phyloP scores from a whole-genome alignment of 2,113 vertebrate species.

The Laterallus jamaicensis region DNA sequence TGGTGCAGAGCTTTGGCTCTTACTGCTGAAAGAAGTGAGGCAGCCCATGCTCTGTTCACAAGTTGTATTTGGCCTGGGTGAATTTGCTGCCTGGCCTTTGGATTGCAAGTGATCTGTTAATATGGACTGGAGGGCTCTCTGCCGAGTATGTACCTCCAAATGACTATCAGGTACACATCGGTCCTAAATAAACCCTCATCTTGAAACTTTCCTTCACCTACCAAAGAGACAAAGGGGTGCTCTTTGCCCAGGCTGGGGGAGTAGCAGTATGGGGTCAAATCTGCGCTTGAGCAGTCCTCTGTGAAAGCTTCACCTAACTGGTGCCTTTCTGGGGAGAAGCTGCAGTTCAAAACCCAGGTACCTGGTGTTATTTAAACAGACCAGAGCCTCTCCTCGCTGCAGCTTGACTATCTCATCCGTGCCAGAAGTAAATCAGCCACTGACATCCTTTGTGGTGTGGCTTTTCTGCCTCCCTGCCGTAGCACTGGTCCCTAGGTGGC shows the following conservation, averaged over 20 bases:
- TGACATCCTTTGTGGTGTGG: background rate
- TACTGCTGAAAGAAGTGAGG: background rate
- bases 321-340: background rate
- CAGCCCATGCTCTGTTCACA: background rate
- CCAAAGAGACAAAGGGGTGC: background rate
- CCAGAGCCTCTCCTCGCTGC: background rate
- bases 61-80: background rate
- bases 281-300: background rate
- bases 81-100: background rate
- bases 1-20: background rate
- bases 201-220: background rate
- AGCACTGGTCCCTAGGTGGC: conserved; percentile 13
- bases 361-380: background rate
- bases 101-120: background rate
- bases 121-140: background rate
- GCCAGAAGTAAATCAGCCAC: background rate
- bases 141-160: background rate
- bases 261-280: background rate
- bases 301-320: background rate
- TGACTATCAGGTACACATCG: background rate
- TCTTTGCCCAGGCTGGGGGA: background rate
- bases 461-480: background rate
- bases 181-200: background rate
- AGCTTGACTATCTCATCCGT: background rate
- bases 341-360: background rate